A percentile compares a stretch with the other conserved stretches of the same genome.
Evolutionary conservation across 1,140 invertebrate genomes (phyloP).

Genomic region (Condylostylus longicornis): DNA sequence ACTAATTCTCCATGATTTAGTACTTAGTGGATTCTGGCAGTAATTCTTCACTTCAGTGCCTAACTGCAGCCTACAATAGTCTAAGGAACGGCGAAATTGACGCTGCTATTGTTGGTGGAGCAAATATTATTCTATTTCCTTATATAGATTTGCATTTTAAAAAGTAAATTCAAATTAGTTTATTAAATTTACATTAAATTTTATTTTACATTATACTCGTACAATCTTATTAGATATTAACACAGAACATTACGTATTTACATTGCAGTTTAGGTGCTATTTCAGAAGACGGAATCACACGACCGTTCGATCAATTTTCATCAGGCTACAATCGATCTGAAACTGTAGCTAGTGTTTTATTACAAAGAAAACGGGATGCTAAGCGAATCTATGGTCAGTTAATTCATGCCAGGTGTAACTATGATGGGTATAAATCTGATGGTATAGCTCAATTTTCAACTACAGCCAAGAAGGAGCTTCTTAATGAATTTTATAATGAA

Average conservation of each 20-base stretch:
- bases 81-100: slow-evolving; percentile 41
- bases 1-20: slow-evolving; percentile 19
- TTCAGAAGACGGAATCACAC: slow-evolving; percentile 35
- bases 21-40: slow-evolving; percentile 46
- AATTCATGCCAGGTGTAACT: slow-evolving; percentile 53
- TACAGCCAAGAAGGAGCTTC: slow-evolving; percentile 53
- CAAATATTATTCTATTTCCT: slow-evolving; percentile 40
- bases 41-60: slow-evolving; percentile 12
- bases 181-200: slow-evolving; percentile 3
- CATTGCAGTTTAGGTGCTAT: neutral
- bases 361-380: slow-evolving; percentile 40
- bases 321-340: slow-evolving; percentile 51
- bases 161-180: slow-evolving; percentile 12
- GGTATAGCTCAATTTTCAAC: slow-evolving; percentile 80
- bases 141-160: slow-evolving; percentile 39
- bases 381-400: slow-evolving; percentile 44
- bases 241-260: too few species aligned
- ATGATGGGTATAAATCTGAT: slow-evolving; percentile 69
- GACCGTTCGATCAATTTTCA: slow-evolving; percentile 41
- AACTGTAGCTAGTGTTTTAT: slow-evolving; percentile 40
- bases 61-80: slow-evolving; percentile 34
- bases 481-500: slow-evolving; percentile 69
- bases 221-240: neutral
- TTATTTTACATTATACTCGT: neutral
- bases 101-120: slow-evolving; percentile 43